Percentiles rank a stretch among this genome's conserved stretches.
Conservation (phyloP, 2,113 vertebrate genomes). For the Campylorhamphus procurvoides region DNA sequence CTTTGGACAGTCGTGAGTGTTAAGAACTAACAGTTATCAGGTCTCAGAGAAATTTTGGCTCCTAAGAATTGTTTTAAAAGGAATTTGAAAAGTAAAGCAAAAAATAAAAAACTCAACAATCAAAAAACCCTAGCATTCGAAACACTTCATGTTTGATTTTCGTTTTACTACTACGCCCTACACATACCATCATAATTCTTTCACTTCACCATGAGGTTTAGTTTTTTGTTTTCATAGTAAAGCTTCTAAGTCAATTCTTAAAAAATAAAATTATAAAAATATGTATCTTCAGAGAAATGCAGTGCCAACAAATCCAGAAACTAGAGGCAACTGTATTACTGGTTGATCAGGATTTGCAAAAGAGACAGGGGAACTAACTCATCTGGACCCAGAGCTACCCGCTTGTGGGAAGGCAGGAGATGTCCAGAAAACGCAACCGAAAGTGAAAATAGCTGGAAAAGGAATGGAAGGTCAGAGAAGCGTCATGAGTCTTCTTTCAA, state of each 20-base stretch:
- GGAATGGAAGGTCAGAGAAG: not conserved
- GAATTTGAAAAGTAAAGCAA: not conserved
- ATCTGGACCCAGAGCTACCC: not conserved
- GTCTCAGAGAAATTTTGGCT: not conserved
- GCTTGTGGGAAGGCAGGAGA: not conserved
- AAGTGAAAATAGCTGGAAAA: not conserved
- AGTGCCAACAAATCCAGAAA: not conserved
- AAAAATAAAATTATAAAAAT: not conserved
- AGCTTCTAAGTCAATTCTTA: not conserved
- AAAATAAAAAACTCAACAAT: not conserved
- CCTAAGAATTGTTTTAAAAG: not conserved
- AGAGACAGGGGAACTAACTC: not conserved
- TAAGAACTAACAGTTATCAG: not conserved
- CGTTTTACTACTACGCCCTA: not conserved
- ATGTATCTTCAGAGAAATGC: not conserved
- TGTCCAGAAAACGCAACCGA: not conserved
- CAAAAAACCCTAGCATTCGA: fast-evolving
- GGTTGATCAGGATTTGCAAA: not conserved
- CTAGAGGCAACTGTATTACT: not conserved
- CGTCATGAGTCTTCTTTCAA: not conserved
- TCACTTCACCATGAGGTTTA: not conserved
- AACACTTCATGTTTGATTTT: not conserved
- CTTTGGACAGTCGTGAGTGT: not conserved
- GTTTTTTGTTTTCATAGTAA: not conserved
- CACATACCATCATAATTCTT: not conserved